Percentiles rank a stretch among this genome's conserved stretches.
Evolutionary conservation across 2,113 vertebrate species (phyloP).

Genomic region (Misgurnus mizolepis): DNA sequence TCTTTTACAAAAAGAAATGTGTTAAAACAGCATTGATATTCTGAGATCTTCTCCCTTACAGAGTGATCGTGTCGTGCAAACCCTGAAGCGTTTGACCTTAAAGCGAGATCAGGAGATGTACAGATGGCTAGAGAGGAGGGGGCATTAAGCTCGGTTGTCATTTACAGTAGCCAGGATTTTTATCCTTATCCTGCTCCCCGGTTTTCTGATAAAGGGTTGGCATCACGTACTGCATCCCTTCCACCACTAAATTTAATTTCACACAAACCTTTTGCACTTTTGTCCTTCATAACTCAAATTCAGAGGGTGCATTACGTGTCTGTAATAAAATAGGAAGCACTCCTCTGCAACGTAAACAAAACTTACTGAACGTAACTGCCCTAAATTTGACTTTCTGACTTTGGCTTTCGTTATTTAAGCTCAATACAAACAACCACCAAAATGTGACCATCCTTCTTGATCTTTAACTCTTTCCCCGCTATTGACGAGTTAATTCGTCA

Average conservation of each 20-base stretch:
- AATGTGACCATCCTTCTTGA: constrained; percentile 25
- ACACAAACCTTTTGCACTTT: constrained; percentile 26
- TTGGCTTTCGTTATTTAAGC: background rate
- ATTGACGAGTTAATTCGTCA: no score
- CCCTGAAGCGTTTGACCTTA: constrained; percentile 36
- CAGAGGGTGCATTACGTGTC: background rate
- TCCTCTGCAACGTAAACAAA: constrained; percentile 22
- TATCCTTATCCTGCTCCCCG: constrained; percentile 24
- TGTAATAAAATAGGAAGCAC: background rate
- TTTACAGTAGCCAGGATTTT: constrained; percentile 26
- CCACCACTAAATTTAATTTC: constrained; percentile 39
- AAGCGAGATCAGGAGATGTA: constrained; percentile 28
- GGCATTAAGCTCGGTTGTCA: constrained; percentile 20
- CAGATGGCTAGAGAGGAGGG: constrained; percentile 28
- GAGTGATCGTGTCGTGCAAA: constrained; percentile 14
- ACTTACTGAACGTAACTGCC: background rate
- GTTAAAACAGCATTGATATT: constrained; percentile 30
- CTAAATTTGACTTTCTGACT: background rate
- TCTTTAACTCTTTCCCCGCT: background rate
- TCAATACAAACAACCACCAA: background rate
- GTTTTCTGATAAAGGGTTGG: constrained; percentile 32
- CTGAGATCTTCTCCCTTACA: constrained; percentile 28
- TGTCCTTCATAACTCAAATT: constrained; percentile 28
- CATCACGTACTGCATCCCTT: constrained; percentile 28
- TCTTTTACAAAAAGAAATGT: background rate